These are phyloP conservation scores for Pseudocheirus occidentalis DNA, from an alignment of 2,797 vertebrate species.

Conservation along the genomic window DNA sequence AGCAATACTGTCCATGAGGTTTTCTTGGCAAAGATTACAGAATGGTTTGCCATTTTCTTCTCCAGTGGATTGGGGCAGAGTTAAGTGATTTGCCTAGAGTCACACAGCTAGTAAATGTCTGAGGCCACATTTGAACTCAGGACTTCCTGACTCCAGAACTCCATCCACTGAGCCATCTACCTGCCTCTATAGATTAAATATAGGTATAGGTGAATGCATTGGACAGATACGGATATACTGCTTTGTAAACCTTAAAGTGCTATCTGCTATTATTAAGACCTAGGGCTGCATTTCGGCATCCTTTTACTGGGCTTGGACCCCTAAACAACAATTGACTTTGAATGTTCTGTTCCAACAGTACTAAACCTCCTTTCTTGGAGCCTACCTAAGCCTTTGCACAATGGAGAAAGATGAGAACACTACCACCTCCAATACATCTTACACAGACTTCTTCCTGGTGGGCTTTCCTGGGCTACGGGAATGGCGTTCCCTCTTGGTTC, in stretches of 20 bases:
- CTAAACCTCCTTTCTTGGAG: slow-evolving; percentile 13
- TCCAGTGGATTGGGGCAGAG: neutral
- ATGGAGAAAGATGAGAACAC: slow-evolving; percentile 50
- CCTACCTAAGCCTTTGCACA: slow-evolving; percentile 20
- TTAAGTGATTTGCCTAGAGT: neutral
- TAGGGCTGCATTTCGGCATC: neutral
- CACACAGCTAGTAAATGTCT: neutral
- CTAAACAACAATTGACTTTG: slow-evolving; percentile 36
- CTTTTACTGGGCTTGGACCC: neutral
- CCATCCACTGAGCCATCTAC: neutral
- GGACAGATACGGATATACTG: neutral
- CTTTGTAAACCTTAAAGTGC: neutral
- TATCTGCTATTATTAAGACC: neutral
- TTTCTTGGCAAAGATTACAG: neutral
- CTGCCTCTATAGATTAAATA: neutral
- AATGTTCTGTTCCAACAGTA: slow-evolving; percentile 45
- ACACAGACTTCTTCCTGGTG: slow-evolving; percentile 68
- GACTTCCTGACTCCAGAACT: neutral
- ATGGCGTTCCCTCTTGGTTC: slow-evolving; percentile 14
- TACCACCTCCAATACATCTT: slow-evolving; percentile 45
- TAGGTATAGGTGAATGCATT: neutral
- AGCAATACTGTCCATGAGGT: neutral
- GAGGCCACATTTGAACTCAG: neutral
- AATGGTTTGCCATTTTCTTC: neutral
- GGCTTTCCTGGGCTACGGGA: slow-evolving; percentile 73